Conservation (phyloP, 2,888 invertebrate genomes). For the Temnothorax unifasciatus region DNA sequence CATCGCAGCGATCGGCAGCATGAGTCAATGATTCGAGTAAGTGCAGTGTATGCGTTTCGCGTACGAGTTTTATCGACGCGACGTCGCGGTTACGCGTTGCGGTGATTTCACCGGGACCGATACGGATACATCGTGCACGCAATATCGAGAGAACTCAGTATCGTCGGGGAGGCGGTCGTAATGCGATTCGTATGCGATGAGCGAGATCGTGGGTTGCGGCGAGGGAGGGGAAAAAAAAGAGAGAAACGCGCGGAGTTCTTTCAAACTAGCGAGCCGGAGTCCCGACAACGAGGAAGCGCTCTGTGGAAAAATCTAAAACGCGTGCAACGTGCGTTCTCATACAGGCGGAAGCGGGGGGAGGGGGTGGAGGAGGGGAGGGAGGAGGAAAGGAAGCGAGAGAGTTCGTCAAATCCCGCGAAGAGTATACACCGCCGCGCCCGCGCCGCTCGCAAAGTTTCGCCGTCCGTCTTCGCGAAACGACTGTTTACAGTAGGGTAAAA, state of each 20-base stretch:
- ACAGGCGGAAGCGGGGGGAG: neutral
- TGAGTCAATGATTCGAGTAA: slow-evolving; percentile 12
- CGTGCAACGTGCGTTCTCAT: neutral
- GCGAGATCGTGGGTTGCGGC: slow-evolving; percentile 9
- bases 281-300: slow-evolving; percentile 18
- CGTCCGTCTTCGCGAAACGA: slow-evolving; percentile 50
- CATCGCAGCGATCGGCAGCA: neutral
- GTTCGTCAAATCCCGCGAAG: slow-evolving; percentile 35
- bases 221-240: neutral
- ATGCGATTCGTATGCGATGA: slow-evolving; percentile 41
- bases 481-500: slow-evolving; percentile 61
- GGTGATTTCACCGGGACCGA: slow-evolving; percentile 33
- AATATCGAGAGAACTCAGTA: slow-evolving; percentile 27
- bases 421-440: slow-evolving; percentile 33
- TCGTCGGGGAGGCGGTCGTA: neutral
- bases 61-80: slow-evolving; percentile 42
- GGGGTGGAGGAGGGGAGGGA: no score
- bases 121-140: slow-evolving; percentile 27
- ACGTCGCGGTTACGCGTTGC: neutral
- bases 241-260: slow-evolving; percentile 25
- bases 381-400: neutral
- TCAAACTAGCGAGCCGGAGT: slow-evolving; percentile 13
- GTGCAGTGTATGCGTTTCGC: slow-evolving; percentile 18
- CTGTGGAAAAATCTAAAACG: slow-evolving; percentile 34
- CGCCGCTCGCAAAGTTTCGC: slow-evolving; percentile 44